phyloP scores from a whole-genome alignment of 2,797 vertebrate species.

The Mus minutoides region DNA sequence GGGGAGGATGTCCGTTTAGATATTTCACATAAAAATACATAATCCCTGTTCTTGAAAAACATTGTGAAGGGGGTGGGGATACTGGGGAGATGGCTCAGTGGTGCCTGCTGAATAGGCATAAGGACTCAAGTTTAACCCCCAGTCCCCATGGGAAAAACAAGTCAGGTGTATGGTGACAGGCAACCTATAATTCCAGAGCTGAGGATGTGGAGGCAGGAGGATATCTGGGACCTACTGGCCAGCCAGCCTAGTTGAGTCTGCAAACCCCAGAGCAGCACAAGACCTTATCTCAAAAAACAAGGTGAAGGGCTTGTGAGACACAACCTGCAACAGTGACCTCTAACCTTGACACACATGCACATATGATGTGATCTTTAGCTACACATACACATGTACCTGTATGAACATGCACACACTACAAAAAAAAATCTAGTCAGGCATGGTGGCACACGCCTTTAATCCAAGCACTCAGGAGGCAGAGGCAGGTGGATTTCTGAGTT shows the following conservation, averaged over 20 bases:
- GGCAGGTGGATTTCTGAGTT: no score
- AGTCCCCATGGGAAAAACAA: not conserved
- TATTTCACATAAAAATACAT: conserved; percentile 53
- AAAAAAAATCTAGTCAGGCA: no score
- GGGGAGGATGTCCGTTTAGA: conserved; percentile 1
- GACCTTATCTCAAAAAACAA: not conserved
- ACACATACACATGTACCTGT: not conserved
- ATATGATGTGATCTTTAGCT: not conserved
- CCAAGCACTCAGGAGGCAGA: no score
- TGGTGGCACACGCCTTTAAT: no score
- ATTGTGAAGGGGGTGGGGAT: not conserved
- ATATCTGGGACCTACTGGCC: no score
- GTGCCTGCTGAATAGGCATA: not conserved
- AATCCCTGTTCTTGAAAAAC: not conserved
- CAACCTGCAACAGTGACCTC: not conserved
- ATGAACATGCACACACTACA: not conserved
- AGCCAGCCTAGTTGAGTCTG: not conserved
- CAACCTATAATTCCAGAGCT: not conserved
- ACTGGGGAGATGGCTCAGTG: not conserved
- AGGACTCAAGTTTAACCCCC: not conserved
- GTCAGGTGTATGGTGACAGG: not conserved
- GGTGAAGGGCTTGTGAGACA: not conserved
- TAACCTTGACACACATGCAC: not conserved
- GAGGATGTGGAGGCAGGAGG: not conserved
- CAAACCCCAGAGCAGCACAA: not conserved